Evolutionary conservation across 2,888 invertebrate species (phyloP).

Genomic region (Campoplex capitator): DNA sequence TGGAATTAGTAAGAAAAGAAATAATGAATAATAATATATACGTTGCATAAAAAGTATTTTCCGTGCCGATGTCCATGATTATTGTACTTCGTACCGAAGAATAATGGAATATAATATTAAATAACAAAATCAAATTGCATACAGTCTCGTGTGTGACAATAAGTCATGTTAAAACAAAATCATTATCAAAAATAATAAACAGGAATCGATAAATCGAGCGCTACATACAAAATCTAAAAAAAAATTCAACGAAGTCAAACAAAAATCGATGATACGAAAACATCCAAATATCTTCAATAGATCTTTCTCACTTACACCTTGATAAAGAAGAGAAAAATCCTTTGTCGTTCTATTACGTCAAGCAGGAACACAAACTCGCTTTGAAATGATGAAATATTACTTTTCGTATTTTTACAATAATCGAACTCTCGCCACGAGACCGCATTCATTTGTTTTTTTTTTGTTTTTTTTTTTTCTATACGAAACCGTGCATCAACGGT

Average conservation of each 20-base stretch:
- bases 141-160: conserved; percentile 69
- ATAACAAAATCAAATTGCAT: conserved; percentile 58
- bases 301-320: conserved; percentile 2
- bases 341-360: conserved; percentile 6
- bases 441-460: conserved; percentile 10
- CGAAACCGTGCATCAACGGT: conserved; percentile 34
- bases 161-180: conserved; percentile 63
- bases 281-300: conserved; percentile 6
- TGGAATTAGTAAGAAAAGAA: conserved; percentile 14
- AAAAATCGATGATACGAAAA: neutral
- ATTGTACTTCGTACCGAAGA: conserved; percentile 46
- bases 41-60: conserved; percentile 58
- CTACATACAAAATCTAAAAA: conserved; percentile 45
- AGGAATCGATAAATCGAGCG: conserved; percentile 62
- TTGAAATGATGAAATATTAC: conserved; percentile 24
- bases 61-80: conserved; percentile 58
- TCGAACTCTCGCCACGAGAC: conserved; percentile 18
- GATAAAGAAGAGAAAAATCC: conserved; percentile 1
- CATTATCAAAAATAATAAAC: conserved; percentile 54
- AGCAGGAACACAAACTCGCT: conserved; percentile 56
- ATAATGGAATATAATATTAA: conserved; percentile 45
- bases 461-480: conserved; percentile 32
- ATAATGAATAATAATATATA: conserved; percentile 38
- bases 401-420: conserved; percentile 42
- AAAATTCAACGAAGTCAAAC: neutral